Evolutionary conservation across 1,140 invertebrate species (phyloP).

Genomic region (Hyles euphorbiae): DNA sequence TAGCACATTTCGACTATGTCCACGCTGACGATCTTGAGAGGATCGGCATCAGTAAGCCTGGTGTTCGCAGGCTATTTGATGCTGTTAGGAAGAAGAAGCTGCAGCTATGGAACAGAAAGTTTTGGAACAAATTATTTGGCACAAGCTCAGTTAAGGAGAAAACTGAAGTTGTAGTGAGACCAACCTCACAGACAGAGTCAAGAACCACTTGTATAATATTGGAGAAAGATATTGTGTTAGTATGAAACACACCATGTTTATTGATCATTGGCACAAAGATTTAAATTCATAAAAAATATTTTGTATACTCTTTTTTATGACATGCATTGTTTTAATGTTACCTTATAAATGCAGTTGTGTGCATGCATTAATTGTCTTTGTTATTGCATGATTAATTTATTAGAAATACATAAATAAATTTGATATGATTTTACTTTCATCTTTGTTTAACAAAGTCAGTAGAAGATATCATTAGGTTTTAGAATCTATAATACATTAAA

Average conservation of each 20-base stretch:
- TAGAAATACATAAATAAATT: too few relatives aligned
- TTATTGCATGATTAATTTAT: too few relatives aligned
- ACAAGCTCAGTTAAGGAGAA: slow-evolving; percentile 65
- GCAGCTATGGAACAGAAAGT: slow-evolving; percentile 86
- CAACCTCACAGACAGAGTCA: slow-evolving; percentile 37
- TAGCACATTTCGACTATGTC: slow-evolving; percentile 97
- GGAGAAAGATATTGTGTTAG: slow-evolving; percentile 85
- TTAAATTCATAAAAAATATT: too few relatives aligned
- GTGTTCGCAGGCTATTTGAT: slow-evolving; percentile 91
- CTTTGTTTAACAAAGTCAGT: too few relatives aligned
- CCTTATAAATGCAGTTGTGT: too few relatives aligned
- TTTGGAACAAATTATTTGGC: slow-evolving; percentile 91
- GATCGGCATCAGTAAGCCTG: slow-evolving; percentile 95
- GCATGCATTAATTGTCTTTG: too few relatives aligned
- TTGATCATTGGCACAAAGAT: background rate
- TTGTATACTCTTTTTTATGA: too few relatives aligned
- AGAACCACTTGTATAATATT: slow-evolving; percentile 91
- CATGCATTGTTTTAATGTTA: too few relatives aligned
- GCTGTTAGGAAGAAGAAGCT: slow-evolving; percentile 92
- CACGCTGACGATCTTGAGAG: slow-evolving; percentile 94
- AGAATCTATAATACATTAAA: too few relatives aligned
- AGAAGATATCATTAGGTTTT: too few relatives aligned
- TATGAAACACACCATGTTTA: slow-evolving; percentile 17
- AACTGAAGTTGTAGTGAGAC: slow-evolving; percentile 45
- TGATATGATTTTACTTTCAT: too few relatives aligned